phyloP scores from a whole-genome alignment of 2,113 vertebrate species.

The Thryonomys swinderianus region DNA sequence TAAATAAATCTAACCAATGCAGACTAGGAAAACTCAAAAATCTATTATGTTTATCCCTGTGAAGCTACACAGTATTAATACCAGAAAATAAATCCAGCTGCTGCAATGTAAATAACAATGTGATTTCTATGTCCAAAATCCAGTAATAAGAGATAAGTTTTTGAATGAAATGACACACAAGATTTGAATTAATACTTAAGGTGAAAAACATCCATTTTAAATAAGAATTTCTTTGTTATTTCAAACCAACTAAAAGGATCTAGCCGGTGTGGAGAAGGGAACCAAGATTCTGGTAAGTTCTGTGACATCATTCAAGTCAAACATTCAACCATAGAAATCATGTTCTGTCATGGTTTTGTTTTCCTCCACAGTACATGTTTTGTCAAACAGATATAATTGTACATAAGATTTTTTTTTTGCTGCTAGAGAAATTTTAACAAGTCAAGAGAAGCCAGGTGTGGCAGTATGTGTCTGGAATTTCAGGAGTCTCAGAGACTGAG shows the following conservation, averaged over 20 bases:
- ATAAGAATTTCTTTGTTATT: not conserved
- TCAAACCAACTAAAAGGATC: not conserved
- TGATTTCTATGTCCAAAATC: not conserved
- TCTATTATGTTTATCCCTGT: not conserved
- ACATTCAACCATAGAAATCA: accelerated
- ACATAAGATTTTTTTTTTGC: not conserved
- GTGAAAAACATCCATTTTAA: not conserved
- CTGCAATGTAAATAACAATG: not conserved
- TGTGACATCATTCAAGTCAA: not conserved
- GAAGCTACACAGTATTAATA: not conserved
- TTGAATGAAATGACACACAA: not conserved
- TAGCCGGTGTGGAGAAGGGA: not conserved
- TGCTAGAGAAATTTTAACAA: not conserved
- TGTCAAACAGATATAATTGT: not conserved
- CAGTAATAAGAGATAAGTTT: not conserved
- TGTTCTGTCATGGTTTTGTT: not conserved
- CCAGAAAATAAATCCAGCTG: not conserved
- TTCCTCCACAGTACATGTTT: not conserved
- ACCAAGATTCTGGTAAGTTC: not conserved
- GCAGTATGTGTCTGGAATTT: not conserved
- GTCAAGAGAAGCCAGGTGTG: not conserved
- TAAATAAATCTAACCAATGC: not conserved
- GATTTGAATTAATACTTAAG: not conserved
- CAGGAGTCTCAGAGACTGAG: not conserved
- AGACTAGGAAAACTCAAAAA: not conserved